Evolutionary conservation across 2,113 vertebrate species (phyloP).

Genomic region (Antechinus flavipes): DNA sequence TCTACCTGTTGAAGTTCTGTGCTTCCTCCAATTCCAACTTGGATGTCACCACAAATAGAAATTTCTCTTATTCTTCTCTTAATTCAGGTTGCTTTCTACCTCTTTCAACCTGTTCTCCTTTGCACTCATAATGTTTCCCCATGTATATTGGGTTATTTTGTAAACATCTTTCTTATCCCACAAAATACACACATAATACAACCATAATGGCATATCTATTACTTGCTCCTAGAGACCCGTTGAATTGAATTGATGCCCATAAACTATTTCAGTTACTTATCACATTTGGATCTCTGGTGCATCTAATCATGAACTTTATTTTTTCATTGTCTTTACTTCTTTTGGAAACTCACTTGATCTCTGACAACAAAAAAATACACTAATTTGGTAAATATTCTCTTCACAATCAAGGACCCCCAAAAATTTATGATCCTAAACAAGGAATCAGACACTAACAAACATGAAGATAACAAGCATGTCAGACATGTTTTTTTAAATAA

Average conservation of each 20-base stretch:
- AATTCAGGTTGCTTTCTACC: not conserved
- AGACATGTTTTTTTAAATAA: not conserved
- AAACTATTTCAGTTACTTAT: slow-evolving; percentile 11
- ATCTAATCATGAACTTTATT: not conserved
- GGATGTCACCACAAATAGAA: not conserved
- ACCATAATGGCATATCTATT: not conserved
- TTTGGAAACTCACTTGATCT: not conserved
- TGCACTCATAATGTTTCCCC: not conserved
- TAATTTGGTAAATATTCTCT: not conserved
- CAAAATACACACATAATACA: not conserved
- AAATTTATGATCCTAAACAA: not conserved
- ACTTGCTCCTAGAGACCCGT: not conserved
- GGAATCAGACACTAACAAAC: not conserved
- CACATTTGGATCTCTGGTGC: slow-evolving; percentile 19
- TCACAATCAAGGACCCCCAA: not conserved
- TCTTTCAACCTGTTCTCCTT: not conserved
- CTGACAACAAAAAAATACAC: not conserved
- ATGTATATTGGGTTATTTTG: not conserved
- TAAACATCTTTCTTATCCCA: not conserved
- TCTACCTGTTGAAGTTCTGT: not conserved
- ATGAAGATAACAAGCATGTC: not conserved
- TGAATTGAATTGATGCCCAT: not conserved
- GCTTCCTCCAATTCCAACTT: not conserved
- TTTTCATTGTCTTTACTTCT: not conserved
- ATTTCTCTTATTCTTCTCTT: not conserved